phyloP scores from a whole-genome alignment of 2,888 invertebrate genomes.

The Chrysolina haemoptera region DNA sequence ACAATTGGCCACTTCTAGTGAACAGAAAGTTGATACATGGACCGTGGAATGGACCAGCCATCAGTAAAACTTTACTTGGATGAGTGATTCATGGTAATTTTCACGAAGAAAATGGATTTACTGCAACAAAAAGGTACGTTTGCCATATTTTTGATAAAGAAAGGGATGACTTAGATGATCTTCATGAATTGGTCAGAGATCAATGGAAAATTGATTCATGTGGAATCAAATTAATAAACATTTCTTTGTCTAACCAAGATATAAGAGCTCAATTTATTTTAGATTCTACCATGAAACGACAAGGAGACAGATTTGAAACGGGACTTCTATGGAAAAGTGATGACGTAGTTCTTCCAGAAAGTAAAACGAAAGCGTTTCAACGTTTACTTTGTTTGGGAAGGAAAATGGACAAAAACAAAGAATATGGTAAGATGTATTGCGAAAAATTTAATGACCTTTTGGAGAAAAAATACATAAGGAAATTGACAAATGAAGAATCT shows the following conservation, averaged over 20 bases:
- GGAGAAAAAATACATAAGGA: neutral
- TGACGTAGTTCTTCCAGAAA: constrained; percentile 32
- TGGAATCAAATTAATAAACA: constrained; percentile 1
- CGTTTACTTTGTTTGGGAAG: constrained; percentile 25
- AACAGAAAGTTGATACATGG: constrained; percentile 27
- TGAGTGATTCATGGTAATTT: no score
- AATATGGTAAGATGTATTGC: neutral
- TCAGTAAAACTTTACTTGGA: constrained; percentile 16
- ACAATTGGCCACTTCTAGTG: neutral
- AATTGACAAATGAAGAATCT: no score
- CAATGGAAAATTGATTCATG: constrained; percentile 30
- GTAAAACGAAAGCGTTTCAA: constrained; percentile 18
- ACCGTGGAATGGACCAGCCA: constrained; percentile 23
- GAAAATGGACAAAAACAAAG: constrained; percentile 13
- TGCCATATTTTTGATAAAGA: constrained; percentile 20
- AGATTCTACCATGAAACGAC: constrained; percentile 26
- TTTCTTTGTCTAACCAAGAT: constrained; percentile 22
- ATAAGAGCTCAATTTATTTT: constrained; percentile 29
- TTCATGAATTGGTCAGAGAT: constrained; percentile 32
- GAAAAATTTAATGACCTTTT: neutral
- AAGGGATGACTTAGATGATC: constrained; percentile 28
- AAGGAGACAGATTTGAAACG: constrained; percentile 30
- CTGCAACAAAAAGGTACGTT: constrained; percentile 20
- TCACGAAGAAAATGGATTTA: neutral
- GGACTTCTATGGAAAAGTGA: constrained; percentile 34